Percentiles rank a stretch among this genome's conserved stretches.
Conservation (phyloP, 2,113 vertebrate genomes). For the Anoura caudifer region DNA sequence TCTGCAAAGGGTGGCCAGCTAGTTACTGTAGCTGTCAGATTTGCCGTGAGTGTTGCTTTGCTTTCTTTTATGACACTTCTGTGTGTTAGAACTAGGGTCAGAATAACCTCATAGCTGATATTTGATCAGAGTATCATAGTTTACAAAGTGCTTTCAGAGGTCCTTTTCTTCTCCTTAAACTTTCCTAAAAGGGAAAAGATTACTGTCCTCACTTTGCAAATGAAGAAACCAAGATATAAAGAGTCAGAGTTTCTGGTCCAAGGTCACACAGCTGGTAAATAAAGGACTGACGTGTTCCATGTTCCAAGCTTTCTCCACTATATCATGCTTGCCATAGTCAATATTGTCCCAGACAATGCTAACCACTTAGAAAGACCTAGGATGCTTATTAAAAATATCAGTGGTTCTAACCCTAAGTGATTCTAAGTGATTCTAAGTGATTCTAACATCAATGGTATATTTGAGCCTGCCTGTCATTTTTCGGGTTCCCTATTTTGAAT, state of each 20-base stretch:
- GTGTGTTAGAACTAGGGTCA: not conserved
- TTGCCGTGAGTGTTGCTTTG: not conserved
- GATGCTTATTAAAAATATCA: not conserved
- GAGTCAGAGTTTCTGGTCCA: not conserved
- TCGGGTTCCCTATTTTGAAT: not conserved
- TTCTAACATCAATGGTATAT: not conserved
- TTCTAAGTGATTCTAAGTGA: too few relatives aligned
- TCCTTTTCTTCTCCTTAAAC: not conserved
- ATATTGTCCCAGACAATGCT: not conserved
- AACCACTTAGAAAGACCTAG: not conserved
- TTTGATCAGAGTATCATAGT: not conserved
- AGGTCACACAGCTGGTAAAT: not conserved
- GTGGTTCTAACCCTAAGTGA: too few relatives aligned
- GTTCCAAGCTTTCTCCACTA: not conserved
- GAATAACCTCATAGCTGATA: not conserved
- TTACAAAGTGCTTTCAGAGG: not conserved
- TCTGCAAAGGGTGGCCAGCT: not conserved
- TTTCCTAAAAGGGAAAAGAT: not conserved
- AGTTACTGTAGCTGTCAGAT: not conserved
- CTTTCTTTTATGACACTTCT: not conserved
- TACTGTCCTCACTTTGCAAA: not conserved
- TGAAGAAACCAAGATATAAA: not conserved
- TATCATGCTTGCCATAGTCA: not conserved
- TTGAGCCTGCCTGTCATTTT: not conserved
- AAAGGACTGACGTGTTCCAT: not conserved